Evolutionary conservation across 2,797 vertebrate genomes (phyloP).

Genomic region (Poeciliopsis presidionis): DNA sequence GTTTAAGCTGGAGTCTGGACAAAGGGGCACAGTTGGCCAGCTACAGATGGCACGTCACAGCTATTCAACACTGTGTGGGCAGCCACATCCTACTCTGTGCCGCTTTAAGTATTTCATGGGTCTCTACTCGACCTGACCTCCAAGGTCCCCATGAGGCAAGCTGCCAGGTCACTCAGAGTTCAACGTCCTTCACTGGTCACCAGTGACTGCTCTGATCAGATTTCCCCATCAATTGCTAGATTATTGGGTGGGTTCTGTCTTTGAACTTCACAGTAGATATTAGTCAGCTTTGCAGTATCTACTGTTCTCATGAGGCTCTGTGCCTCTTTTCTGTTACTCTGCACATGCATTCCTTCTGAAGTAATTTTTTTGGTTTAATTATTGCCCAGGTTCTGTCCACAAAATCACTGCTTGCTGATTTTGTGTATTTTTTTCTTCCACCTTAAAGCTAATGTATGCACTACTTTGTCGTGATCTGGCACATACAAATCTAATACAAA

Average conservation of each 20-base stretch:
- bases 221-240: background rate
- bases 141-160: background rate
- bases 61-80: slow-evolving; percentile 38
- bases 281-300: background rate
- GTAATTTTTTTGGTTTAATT: background rate
- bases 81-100: slow-evolving; percentile 46
- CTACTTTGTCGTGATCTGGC: background rate
- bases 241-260: background rate
- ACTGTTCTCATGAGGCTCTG: background rate
- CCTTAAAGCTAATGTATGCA: background rate
- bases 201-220: background rate
- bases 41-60: slow-evolving; percentile 29
- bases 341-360: background rate
- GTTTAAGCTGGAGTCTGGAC: slow-evolving; percentile 49
- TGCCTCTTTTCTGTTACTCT: background rate
- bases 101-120: slow-evolving; percentile 42
- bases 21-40: slow-evolving; percentile 32
- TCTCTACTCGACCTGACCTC: slow-evolving; percentile 39
- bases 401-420: background rate
- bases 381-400: background rate
- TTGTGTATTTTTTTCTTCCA: background rate
- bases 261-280: background rate
- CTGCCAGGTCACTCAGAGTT: background rate
- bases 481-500: background rate
- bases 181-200: background rate